Base-by-base conservation (phyloP, 1,140 invertebrate genomes). In the Psilanteris sp. region DNA sequence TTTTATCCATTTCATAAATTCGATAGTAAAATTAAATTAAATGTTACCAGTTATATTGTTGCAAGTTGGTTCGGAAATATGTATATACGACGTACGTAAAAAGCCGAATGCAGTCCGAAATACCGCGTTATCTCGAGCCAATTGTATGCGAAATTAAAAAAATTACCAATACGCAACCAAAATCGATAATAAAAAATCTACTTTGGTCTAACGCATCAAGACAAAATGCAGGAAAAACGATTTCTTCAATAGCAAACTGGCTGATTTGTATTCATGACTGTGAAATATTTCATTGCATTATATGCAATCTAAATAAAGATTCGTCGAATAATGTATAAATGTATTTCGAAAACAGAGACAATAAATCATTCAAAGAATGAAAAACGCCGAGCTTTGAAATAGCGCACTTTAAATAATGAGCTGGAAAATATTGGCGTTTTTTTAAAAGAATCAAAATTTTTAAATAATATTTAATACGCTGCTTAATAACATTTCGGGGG, bases 381-480 rank as follows among this genome's bases (percentile, higher is more conserved):
- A 37, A 48, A 31, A 48, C 29, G 37, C 26, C 18, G 41, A n/a
- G 0, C 5, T 37, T 10, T 16, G 50, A 44, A 13, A 14, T n/a
- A 46, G 29, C 31, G 64, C 50, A 68, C 64, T 68, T 68, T 68
- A 68, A 68, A 55, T 57, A 68, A 68, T 57, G 62, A 67, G 39
- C n/a, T 4, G 20, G 3, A 55, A 67, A 67, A 37, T 50, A 44
- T 24, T 44, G 26, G 46, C 32, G 22, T n/a, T n/a, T n/a, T n/a
- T n/a, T n/a, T n/a, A n/a, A 8, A 27, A 48, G 34, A 26, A 36
- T 46, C 22, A 13, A 10, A n/a, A 34, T 26, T 57, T 57, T 15
- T 32, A 10, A 20, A 4, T 11, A 3, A 5, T n/a, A n/a, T n/a
- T n/a, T n/a, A n/a, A n/a, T n/a, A n/a, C n/a, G n/a, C n/a, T n/a